Conservation (phyloP, 2,888 invertebrate species). For the Tenthredo distinguenda region DNA sequence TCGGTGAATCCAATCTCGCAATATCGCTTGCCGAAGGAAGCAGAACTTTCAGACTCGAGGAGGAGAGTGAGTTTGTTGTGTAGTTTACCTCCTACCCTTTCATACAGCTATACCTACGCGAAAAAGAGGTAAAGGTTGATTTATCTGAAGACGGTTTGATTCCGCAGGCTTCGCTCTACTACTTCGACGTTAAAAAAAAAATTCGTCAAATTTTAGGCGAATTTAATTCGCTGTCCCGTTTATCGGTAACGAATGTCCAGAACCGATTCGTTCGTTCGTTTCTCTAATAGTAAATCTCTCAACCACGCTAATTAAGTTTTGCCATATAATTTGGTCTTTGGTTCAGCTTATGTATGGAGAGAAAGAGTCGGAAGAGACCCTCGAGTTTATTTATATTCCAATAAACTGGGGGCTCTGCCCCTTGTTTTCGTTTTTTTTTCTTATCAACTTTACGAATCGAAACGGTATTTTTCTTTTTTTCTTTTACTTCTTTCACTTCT, state of each 20-base stretch:
- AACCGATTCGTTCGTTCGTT: not conserved
- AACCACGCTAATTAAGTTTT: not conserved
- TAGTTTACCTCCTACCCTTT: slow-evolving; percentile 18
- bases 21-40: not conserved
- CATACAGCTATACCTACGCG: not conserved
- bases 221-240: not conserved
- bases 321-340: not conserved
- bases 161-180: not conserved
- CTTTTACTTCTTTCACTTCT: not conserved
- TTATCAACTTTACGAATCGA: not conserved
- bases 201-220: not conserved
- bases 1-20: slow-evolving; percentile 42
- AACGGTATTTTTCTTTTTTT: not conserved
- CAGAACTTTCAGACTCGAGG: not conserved
- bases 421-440: not conserved
- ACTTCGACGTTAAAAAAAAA: not conserved
- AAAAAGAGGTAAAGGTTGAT: not conserved
- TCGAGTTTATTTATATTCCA: slow-evolving; percentile 3
- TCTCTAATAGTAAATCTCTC: not conserved
- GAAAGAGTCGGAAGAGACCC: not conserved
- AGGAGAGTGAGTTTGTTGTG: slow-evolving; percentile 15
- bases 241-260: too few species aligned
- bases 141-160: not conserved
- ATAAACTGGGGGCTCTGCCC: not conserved
- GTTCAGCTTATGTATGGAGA: not conserved